Evolutionary conservation across 2,888 invertebrate species (phyloP), one percentile per base, ranked within the genome.

Genomic region (Leptothorax acervorum): DNA sequence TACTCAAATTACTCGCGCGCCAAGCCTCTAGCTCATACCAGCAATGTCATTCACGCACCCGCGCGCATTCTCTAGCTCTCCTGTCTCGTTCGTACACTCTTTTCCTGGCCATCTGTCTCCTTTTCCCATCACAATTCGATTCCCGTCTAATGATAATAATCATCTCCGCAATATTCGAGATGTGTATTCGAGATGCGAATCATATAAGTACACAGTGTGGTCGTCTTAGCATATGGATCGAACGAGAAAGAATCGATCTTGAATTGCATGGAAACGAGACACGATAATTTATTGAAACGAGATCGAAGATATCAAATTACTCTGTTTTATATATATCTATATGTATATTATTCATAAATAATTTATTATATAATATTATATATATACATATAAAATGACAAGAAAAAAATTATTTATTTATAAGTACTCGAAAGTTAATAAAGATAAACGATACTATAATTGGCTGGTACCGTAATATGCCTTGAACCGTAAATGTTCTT

Each of bases 1-100:
- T 94, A 94, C 92, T 90, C 91, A 92, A 93, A 94, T 94, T 94
- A 93, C 91, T 90, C 90, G 92, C 91, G 92, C 90, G 91, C 92
- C 92, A 89, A 92, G 90, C 92, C 91, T 90, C 89, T 87, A 82
- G 53, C 82, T 89, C 71, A 57, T 85, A 73, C 83, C 79, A 76
- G 73, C 73, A 48, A 62, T 57, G 82, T 79, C 76, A 51, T 83
- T 68, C 89, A 83, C 84, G 68, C 86, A 35, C 82, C 12, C 63
- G 76, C 79, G 31, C 57, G 62, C 70, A 48, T 23, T 76, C 82
- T 48, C 65, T 57, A 12, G 65, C 86, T 66, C 79, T 73, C 57
- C 68, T 73, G 83, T 82, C 87, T 86, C 82, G 81, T 87, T 79
- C 85, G 62, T 65, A 73, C 83, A 81, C n/a, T 63, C 62, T 81